Conservation (phyloP, 2,888 invertebrate species). For the Autographa gamma region DNA sequence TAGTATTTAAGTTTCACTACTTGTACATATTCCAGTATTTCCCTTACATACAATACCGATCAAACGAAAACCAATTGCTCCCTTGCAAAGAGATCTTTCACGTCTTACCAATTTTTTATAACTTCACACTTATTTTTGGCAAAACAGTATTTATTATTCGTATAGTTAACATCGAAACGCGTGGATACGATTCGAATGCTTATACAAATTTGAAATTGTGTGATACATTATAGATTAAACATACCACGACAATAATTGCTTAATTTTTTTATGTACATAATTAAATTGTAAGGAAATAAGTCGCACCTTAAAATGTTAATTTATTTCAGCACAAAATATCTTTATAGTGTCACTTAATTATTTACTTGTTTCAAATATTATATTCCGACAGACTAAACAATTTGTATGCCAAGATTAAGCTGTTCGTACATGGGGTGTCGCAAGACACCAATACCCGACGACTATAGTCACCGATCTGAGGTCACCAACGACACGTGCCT, state of each 20-base stretch:
- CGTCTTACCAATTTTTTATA: background rate
- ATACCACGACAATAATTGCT: background rate
- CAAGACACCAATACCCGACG: no score
- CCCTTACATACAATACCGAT: slow-evolving; percentile 6
- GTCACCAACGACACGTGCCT: no score
- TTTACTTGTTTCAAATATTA: background rate
- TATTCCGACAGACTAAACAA: background rate
- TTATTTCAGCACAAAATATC: background rate
- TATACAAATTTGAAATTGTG: background rate
- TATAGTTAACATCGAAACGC: no score
- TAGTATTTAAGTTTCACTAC: slow-evolving; percentile 24
- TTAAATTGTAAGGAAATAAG: background rate
- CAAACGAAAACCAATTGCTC: slow-evolving; percentile 16
- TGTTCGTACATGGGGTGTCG: background rate
- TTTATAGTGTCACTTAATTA: background rate
- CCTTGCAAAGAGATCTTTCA: slow-evolving; percentile 5
- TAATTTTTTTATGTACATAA: background rate
- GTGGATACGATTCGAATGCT: background rate
- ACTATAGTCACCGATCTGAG: no score
- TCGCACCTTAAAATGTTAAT: background rate
- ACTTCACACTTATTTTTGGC: no score
- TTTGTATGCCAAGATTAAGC: background rate
- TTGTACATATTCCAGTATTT: slow-evolving; percentile 45
- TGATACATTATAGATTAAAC: background rate
- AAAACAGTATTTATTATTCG: no score